Evolutionary conservation across 2,888 invertebrate species (phyloP), one percentile per base, ranked within the genome.

Genomic region (Lepidocyrtoides sp.): DNA sequence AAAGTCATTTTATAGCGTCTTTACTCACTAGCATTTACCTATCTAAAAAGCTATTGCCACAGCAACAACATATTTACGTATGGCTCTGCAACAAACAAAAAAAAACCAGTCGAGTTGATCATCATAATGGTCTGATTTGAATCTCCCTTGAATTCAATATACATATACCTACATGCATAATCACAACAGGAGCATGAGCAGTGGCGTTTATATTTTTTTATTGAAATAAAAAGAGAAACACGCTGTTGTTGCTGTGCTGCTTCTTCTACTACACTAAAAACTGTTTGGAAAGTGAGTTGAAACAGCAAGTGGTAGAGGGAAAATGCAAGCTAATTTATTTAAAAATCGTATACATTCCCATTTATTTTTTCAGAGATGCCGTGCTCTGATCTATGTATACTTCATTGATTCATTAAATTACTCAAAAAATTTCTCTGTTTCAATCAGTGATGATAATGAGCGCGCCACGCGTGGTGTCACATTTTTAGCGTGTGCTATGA

Each of bases 371-470:
- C 23, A 48, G 75, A 48, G 75, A 44, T 17, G 20, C 12, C 20
- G 10, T 44, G 32, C 32, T 36, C 3, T 7, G 36, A 36, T 20
- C 32, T 32, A 23, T 72, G 41, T 57, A 57, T 66, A 79, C 75
- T 77, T 89, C 48, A 89, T 77, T 84, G 32, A 60, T 44, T 89
- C 77, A 63, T 83, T 77, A 89, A 89, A 89, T 83, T 83, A 48
- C 44, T 63, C 54, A 82, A 88, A 72, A 66, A 81, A 66, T 88
- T 82, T 88, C 88, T 82, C 88, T 57, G 51, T 79, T 72, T 84
- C 66, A 84, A 69, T 84, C 69, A 72, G 36, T 5, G 36, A 77
- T 77, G 77, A 54, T 77, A 75, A 85, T 85, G 85, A 48, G 75
- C 57, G 85, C 23, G 41, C 57, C 75, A 75, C 85, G 51, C 85